Base-by-base conservation (phyloP, 2,113 vertebrate species). In the Nettapus auritus region DNA sequence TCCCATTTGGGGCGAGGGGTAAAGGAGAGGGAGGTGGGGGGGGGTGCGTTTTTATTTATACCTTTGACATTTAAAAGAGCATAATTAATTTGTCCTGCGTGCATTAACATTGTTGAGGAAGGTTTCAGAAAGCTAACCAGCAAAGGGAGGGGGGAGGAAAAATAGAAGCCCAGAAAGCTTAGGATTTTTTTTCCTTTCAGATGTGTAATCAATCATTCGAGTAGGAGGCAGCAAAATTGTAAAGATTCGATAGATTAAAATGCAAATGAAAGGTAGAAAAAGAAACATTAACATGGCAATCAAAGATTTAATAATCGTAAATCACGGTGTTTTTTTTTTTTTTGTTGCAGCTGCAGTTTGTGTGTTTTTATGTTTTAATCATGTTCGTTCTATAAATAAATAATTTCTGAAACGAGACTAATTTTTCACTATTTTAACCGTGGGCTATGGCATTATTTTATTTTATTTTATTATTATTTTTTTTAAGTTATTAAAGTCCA, bases 171-270 rank as follows among this genome's bases (percentile, higher is more conserved):
- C 78, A 76, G 76, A 92, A 95, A 93, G 86, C 96, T 95, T 75
- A 85, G 91, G 80, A 90, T 95, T 96, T 95, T 90, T 91, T 89
- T 29, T 57, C 93, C 96, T 97, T 97, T 97, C 96, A 97, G 97
- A 97, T 97, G 97, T 98, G 98, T 98, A 97, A 98, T 98, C 97
- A 97, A 98, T 98, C 98, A 98, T 93, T 96, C 96, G 97, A 98
- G 97, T 97, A 97, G 97, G 97, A 98, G 97, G 97, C 97, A 98
- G 97, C 97, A 98, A 98, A 98, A 98, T 97, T 97, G 98, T 98
- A 98, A 98, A 98, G 98, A 98, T 98, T 98, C 98, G 97, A 98
- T 98, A 98, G 98, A 98, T 98, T 98, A 98, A 98, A 98, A 98
- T 98, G 98, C 98, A 98, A 98, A 98, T 98, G 98, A 97, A 98